A percentile compares a stretch with the other conserved stretches of the same genome.
These are phyloP conservation scores for Agapostemon virescens DNA, from an alignment of 2,888 invertebrate genomes.

Conservation along the genomic window DNA sequence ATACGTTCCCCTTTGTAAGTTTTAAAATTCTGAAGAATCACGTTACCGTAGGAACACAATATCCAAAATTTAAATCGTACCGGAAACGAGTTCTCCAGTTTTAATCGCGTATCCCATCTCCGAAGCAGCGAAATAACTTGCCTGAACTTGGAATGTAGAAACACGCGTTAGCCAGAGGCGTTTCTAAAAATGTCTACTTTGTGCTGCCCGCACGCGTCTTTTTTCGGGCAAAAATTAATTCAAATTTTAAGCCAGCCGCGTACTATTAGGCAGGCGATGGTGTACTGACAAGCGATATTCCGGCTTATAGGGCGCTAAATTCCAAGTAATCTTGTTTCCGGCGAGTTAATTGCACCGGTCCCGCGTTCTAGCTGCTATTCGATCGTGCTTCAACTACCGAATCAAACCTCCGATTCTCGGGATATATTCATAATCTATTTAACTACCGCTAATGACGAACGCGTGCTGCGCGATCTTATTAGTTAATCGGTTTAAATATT, in stretches of 20 bases:
- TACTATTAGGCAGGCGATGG: slow-evolving; percentile 38
- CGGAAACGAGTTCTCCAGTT: neutral
- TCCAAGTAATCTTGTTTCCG: slow-evolving; percentile 46
- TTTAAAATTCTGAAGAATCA: too few species aligned
- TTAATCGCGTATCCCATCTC: neutral
- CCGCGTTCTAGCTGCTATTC: slow-evolving; percentile 26
- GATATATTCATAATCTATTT: slow-evolving; percentile 31
- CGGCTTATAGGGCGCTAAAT: slow-evolving; percentile 46
- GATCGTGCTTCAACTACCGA: slow-evolving; percentile 24
- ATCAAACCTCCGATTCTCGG: slow-evolving; percentile 21
- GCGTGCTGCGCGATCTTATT: neutral
- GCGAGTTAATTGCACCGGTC: slow-evolving; percentile 38
- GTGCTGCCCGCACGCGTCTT: neutral
- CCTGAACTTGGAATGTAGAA: neutral
- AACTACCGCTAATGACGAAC: neutral
- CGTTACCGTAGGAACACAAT: too few species aligned
- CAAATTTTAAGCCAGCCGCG: slow-evolving; percentile 39
- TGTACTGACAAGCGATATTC: slow-evolving; percentile 45
- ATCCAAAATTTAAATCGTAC: neutral
- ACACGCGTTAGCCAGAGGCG: neutral
- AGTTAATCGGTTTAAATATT: slow-evolving; percentile 2
- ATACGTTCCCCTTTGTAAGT: too few species aligned
- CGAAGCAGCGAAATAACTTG: neutral
- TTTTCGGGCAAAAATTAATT: neutral
- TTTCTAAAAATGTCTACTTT: neutral